Evolutionary conservation across 1,140 invertebrate genomes (phyloP).

Genomic region (Heliconius hewitsoni): DNA sequence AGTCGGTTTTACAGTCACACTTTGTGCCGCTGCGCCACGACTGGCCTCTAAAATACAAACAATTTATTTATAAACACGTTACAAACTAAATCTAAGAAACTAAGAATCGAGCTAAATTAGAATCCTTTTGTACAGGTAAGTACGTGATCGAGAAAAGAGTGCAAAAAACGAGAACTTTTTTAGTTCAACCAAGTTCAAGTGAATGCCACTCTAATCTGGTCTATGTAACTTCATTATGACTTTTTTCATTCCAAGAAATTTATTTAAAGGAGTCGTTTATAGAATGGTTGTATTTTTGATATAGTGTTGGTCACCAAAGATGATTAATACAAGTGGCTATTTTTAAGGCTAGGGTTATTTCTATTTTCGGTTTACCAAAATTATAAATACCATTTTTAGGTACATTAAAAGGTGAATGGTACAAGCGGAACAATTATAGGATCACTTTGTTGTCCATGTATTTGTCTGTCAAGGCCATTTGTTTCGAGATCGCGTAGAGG

Average conservation of each 20-base stretch:
- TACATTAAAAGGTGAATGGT: too few species aligned
- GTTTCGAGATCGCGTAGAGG: too few species aligned
- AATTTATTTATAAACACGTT: not conserved
- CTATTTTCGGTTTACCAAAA: too few species aligned
- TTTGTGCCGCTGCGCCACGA: too few species aligned
- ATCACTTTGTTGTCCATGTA: too few species aligned
- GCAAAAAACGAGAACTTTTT: slow-evolving; percentile 5
- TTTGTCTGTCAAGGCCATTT: too few species aligned
- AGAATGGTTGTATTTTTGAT: not conserved
- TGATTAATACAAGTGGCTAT: too few species aligned
- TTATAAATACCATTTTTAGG: too few species aligned
- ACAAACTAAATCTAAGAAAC: not conserved
- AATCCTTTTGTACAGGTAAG: not conserved
- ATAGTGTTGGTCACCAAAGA: not conserved
- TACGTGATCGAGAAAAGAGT: not conserved
- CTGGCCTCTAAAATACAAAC: not conserved
- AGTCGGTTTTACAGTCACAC: too few species aligned
- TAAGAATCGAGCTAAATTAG: not conserved
- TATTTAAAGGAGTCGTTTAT: slow-evolving; percentile 1
- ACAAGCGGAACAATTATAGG: too few species aligned
- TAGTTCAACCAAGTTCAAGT: slow-evolving; percentile 10
- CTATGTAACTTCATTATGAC: not conserved
- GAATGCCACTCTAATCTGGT: not conserved
- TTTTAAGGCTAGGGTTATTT: too few species aligned
- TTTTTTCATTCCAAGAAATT: slow-evolving; percentile 6